phyloP scores from a whole-genome alignment of 2,888 invertebrate genomes.

The Cataglyphis cursor region DNA sequence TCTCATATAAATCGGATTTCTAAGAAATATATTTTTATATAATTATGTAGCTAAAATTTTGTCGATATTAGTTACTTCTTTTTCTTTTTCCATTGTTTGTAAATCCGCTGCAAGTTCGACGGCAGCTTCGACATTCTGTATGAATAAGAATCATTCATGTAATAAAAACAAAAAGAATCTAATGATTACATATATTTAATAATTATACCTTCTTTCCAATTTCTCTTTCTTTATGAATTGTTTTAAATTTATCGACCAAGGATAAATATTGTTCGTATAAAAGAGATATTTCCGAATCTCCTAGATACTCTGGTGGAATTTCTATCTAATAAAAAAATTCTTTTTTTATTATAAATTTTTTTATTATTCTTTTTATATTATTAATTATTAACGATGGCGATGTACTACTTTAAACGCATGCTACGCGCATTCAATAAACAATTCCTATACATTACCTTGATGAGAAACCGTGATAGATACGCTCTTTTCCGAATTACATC shows the following conservation, averaged over 20 bases:
- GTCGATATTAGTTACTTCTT: conserved; percentile 82
- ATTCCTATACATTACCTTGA: conserved; percentile 77
- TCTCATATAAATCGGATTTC: not conserved
- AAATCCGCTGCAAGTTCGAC: conserved; percentile 94
- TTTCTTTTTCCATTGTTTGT: conserved; percentile 94
- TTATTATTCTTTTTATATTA: not conserved
- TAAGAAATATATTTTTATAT: not conserved
- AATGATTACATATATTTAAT: not conserved
- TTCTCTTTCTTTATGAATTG: conserved; percentile 91
- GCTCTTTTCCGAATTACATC: conserved; percentile 93
- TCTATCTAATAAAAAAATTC: conserved; percentile 88
- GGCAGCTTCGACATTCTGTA: conserved; percentile 89
- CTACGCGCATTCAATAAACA: not conserved
- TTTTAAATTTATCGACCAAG: conserved; percentile 94
- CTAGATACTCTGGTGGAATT: conserved; percentile 91
- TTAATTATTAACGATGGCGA: not conserved
- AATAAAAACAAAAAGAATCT: not conserved
- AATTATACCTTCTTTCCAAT: conserved; percentile 82
- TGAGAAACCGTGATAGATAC: conserved; percentile 90
- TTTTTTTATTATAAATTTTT: not conserved
- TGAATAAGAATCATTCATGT: not conserved
- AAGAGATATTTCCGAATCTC: conserved; percentile 92
- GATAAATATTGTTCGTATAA: conserved; percentile 91
- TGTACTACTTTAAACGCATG: not conserved
- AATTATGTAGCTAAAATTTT: not conserved